Evolutionary conservation across 2,888 invertebrate genomes (phyloP).

Genomic region (Notodonta ziczac): DNA sequence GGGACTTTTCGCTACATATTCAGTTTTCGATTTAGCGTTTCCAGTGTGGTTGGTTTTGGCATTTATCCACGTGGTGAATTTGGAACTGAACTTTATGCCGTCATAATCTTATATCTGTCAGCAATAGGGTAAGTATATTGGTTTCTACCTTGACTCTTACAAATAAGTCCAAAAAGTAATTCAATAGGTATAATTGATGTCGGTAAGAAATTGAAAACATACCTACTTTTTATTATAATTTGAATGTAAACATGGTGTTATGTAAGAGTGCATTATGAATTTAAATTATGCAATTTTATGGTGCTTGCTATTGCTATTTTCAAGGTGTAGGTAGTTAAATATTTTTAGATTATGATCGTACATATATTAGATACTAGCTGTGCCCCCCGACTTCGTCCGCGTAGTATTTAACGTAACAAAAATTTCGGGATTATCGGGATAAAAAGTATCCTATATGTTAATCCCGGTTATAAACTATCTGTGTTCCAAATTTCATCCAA

Average conservation of each 20-base stretch:
- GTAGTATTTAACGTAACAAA: too few species aligned
- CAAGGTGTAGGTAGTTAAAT: background rate
- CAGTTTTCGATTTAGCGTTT: conserved; percentile 12
- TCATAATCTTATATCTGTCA: background rate
- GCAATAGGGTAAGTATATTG: background rate
- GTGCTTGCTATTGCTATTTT: background rate
- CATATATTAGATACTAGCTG: too few species aligned
- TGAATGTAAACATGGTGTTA: too few species aligned
- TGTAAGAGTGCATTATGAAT: too few species aligned
- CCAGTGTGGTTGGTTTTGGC: conserved; percentile 13
- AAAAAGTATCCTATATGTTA: too few species aligned
- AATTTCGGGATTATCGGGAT: too few species aligned
- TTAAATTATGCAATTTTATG: background rate
- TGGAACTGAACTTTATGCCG: conserved; percentile 2
- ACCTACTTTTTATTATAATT: too few species aligned
- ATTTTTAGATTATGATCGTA: background rate
- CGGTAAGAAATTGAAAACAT: too few species aligned
- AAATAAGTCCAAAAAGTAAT: background rate
- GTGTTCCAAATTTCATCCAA: too few species aligned
- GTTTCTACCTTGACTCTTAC: background rate
- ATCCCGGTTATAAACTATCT: too few species aligned
- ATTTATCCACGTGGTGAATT: conserved; percentile 19
- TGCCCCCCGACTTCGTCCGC: too few species aligned
- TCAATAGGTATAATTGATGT: too few species aligned
- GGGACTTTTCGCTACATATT: conserved; percentile 12